A percentile compares a stretch with the other conserved stretches of the same genome.
Evolutionary conservation across 2,113 vertebrate genomes (phyloP).

Genomic region (Ornithorhynchus anatinus): DNA sequence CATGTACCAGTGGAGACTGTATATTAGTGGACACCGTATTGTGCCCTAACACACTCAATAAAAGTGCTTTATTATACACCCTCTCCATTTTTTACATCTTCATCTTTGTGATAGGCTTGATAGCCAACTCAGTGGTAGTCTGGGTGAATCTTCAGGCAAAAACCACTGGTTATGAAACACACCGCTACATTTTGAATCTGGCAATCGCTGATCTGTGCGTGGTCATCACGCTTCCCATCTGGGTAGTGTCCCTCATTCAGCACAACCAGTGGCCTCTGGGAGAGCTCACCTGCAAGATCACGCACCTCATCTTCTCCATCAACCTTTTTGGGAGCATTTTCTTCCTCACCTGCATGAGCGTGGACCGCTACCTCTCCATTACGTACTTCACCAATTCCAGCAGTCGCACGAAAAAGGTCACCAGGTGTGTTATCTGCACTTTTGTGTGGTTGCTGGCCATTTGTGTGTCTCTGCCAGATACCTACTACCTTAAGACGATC

Average conservation of each 20-base stretch:
- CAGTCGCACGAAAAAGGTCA: conserved; percentile 69
- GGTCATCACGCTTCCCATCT: conserved; percentile 86
- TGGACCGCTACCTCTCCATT: conserved; percentile 88
- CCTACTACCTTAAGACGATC: conserved; percentile 84
- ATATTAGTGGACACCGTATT: conserved; percentile 75
- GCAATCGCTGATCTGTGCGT: conserved; percentile 88
- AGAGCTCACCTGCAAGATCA: conserved; percentile 83
- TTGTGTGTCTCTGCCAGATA: conserved; percentile 80
- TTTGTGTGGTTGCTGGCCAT: conserved; percentile 88
- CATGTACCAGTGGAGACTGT: conserved; percentile 73
- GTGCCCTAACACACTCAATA: conserved; percentile 77
- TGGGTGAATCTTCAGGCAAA: conserved; percentile 92
- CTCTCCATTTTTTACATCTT: conserved; percentile 90
- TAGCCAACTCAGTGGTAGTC: conserved; percentile 90
- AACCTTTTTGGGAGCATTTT: conserved; percentile 93
- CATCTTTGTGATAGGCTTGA: conserved; percentile 88
- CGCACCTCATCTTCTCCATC: conserved; percentile 88
- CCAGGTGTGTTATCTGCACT: conserved; percentile 76
- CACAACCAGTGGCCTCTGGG: conserved; percentile 90
- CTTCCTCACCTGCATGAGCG: conserved; percentile 92
- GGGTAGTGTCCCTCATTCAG: conserved; percentile 85
- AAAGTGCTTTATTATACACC: conserved; percentile 78
- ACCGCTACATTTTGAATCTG: conserved; percentile 91
- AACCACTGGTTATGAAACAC: conserved; percentile 85
- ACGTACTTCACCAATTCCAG: conserved; percentile 64